Evolutionary conservation across 2,113 vertebrate genomes (phyloP).

Genomic region (Boleophthalmus pectinirostris): DNA sequence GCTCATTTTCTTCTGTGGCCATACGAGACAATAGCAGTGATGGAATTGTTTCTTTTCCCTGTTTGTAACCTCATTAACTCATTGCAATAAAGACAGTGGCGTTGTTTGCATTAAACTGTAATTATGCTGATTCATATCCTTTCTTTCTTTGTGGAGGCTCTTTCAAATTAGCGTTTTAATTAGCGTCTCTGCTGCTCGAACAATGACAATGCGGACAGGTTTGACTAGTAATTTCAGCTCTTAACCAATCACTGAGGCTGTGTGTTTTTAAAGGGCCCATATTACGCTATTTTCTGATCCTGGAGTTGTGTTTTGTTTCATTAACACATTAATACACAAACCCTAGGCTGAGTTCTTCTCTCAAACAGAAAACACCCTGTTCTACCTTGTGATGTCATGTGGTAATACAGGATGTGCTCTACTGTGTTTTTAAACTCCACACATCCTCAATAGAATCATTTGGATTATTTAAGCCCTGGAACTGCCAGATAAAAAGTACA

Average conservation of each 20-base stretch:
- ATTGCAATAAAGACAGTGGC: conserved; percentile 74
- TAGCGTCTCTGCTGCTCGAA: conserved; percentile 58
- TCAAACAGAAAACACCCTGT: too few relatives aligned
- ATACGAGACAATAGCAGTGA: conserved; percentile 68
- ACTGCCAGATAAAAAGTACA: too few relatives aligned
- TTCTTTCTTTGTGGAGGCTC: conserved; percentile 22
- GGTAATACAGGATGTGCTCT: too few relatives aligned
- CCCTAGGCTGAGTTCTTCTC: too few relatives aligned
- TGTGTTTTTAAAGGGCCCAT: conserved; percentile 17
- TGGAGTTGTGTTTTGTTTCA: too few relatives aligned
- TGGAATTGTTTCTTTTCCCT: conserved; percentile 56
- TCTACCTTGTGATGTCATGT: too few relatives aligned
- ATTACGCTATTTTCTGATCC: too few relatives aligned
- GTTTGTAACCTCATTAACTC: conserved; percentile 77
- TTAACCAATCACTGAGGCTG: conserved; percentile 18
- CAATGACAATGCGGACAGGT: conserved; percentile 49
- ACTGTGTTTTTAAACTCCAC: too few relatives aligned
- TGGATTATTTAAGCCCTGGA: too few relatives aligned
- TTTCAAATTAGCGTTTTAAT: conserved; percentile 69
- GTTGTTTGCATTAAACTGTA: conserved; percentile 75
- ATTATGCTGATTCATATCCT: conserved; percentile 71
- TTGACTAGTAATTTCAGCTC: conserved; percentile 50
- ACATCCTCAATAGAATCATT: too few relatives aligned
- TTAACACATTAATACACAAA: too few relatives aligned
- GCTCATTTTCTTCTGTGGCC: conserved; percentile 69